Evolutionary conservation across 2,888 invertebrate species (phyloP).

Genomic region (Nymphalis polychloros): DNA sequence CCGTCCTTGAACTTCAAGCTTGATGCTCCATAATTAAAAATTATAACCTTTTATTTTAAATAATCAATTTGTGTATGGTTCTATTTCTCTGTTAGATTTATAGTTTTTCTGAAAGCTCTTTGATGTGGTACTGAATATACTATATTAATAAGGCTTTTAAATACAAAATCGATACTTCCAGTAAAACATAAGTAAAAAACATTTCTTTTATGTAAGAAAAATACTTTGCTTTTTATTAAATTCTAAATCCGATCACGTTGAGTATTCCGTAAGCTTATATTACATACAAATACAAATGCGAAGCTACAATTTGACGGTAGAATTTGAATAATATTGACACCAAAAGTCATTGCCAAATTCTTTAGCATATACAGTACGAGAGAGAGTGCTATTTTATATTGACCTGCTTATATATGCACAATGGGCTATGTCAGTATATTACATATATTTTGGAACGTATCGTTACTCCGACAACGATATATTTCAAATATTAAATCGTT

Average conservation of each 20-base stretch:
- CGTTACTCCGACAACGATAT: no score
- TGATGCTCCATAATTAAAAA: no score
- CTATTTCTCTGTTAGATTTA: no score
- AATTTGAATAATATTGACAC: slow-evolving; percentile 15
- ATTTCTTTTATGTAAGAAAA: neutral
- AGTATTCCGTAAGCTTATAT: slow-evolving; percentile 9
- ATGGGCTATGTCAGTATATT: no score
- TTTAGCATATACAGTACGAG: neutral
- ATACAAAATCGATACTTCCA: neutral
- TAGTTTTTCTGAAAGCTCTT: no score
- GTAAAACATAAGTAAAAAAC: neutral
- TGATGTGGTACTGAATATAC: no score
- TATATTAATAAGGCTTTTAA: no score
- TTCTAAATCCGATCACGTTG: slow-evolving; percentile 13
- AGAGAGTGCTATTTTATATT: neutral
- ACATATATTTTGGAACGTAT: no score
- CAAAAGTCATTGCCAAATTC: slow-evolving; percentile 3
- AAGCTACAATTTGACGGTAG: slow-evolving; percentile 6
- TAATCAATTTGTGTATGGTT: no score
- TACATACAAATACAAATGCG: slow-evolving; percentile 12
- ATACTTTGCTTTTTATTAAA: neutral
- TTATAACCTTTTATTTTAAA: no score
- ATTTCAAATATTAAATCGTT: no score
- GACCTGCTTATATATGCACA: neutral
- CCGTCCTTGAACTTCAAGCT: no score